These are phyloP conservation scores for Meandrina meandrites DNA, from an alignment of 92 coral and sea anemone genomes.

Conservation along the genomic window DNA sequence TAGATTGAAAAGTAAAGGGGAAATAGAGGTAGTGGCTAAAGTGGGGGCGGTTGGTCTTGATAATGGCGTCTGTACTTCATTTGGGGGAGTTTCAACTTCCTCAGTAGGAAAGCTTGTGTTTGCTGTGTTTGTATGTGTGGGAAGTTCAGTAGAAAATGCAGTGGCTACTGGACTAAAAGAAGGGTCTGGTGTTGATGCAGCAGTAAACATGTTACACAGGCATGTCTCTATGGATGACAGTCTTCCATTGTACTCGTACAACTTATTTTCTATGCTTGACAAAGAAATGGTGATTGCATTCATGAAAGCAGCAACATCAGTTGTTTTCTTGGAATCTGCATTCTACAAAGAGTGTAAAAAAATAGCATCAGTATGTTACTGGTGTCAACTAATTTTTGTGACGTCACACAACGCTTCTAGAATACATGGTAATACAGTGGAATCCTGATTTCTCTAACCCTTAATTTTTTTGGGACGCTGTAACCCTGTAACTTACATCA, in stretches of 20 bases:
- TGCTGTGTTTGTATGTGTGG: not conserved
- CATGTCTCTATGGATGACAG: conserved; percentile 20
- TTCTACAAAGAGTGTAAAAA: not conserved
- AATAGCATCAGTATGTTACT: too few species aligned
- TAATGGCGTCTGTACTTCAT: conserved; percentile 1
- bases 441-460: too few species aligned
- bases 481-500: too few species aligned
- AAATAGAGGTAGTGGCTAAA: not conserved
- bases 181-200: not conserved
- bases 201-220: conserved; percentile 19
- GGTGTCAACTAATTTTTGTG: too few species aligned
- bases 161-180: not conserved
- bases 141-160: not conserved
- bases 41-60: not conserved
- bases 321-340: not conserved
- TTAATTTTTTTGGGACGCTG: too few species aligned
- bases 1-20: conserved; percentile 10
- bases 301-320: conserved; percentile 12
- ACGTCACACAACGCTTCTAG: too few species aligned
- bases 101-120: conserved; percentile 5
- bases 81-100: not conserved
- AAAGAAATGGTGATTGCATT: conserved; percentile 3
- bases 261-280: not conserved
- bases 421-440: too few species aligned
- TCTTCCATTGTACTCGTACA: conserved; percentile 9